phyloP scores from a whole-genome alignment of 2,113 vertebrate genomes.

The Pao palembangensis region DNA sequence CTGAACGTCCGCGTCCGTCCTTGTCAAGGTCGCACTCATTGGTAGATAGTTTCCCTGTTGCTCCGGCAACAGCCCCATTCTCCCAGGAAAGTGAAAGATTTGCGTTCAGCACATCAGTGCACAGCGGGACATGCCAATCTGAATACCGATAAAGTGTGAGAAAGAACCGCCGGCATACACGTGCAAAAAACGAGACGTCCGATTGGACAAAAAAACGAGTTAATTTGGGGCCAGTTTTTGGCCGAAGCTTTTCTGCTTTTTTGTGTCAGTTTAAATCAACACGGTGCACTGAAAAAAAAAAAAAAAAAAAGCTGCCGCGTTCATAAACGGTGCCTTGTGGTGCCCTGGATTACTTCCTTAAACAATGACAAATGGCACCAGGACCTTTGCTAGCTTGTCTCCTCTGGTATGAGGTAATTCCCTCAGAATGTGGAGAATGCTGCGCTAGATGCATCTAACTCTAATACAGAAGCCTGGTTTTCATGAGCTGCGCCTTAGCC shows the following conservation, averaged over 20 bases:
- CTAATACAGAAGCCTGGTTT: not conserved
- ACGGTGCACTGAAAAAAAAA: slow-evolving; percentile 1
- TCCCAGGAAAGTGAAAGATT: slow-evolving; percentile 23
- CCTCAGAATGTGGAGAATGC: slow-evolving; percentile 8
- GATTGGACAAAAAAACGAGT: too few species aligned
- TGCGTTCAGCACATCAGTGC: slow-evolving; percentile 27
- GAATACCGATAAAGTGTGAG: slow-evolving; percentile 22
- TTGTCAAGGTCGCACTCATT: not conserved
- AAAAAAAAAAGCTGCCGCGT: slow-evolving; percentile 22
- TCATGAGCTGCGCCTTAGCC: not conserved
- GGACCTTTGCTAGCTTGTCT: not conserved
- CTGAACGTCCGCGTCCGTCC: too few species aligned
- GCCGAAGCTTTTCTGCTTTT: not conserved
- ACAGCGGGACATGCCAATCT: slow-evolving; percentile 37
- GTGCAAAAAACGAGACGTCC: too few species aligned
- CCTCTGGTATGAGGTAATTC: not conserved
- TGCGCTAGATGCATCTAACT: slow-evolving; percentile 1
- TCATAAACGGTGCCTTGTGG: slow-evolving; percentile 24
- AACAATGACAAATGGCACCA: slow-evolving; percentile 36
- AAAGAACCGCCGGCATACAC: not conserved
- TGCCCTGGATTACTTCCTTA: slow-evolving; percentile 37
- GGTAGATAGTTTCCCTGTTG: slow-evolving; percentile 30
- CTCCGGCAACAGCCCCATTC: slow-evolving; percentile 35
- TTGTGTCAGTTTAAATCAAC: slow-evolving; percentile 18
- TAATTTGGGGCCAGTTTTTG: not conserved